A percentile compares a stretch with the other conserved stretches of the same genome.
phyloP scores from a whole-genome alignment of 2,113 vertebrate species.

The Ardeotis arabs region DNA sequence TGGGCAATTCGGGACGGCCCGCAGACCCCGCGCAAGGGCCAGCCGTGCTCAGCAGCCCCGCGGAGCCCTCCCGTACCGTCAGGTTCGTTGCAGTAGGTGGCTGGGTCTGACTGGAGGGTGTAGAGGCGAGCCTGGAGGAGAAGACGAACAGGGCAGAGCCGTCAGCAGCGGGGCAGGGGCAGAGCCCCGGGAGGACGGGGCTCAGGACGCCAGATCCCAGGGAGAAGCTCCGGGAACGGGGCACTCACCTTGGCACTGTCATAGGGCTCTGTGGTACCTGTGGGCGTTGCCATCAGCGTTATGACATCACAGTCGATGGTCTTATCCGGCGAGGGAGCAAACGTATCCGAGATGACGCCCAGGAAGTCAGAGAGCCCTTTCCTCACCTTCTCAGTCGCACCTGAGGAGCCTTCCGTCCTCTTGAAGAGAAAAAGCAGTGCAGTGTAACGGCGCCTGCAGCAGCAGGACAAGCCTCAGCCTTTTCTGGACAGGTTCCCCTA shows the following conservation, averaged over 20 bases:
- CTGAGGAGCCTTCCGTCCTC: conserved; percentile 90
- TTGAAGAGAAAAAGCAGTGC: neutral
- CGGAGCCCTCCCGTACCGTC: conserved; percentile 80
- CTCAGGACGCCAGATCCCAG: rapidly evolving
- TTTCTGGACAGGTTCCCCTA: rapidly evolving
- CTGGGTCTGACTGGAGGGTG: conserved; percentile 95
- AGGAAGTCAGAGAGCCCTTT: conserved; percentile 93
- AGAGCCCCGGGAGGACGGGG: neutral
- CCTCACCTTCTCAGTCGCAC: conserved; percentile 93
- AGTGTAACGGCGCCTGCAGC: neutral
- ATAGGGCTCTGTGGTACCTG: conserved; percentile 94
- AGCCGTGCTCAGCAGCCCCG: neutral
- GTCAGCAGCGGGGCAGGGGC: neutral
- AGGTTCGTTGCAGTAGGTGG: conserved; percentile 98
- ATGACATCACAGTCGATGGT: conserved; percentile 98
- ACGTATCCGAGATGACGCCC: conserved; percentile 95
- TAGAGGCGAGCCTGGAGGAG: conserved; percentile 93
- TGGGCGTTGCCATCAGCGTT: conserved; percentile 91
- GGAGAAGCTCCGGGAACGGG: rapidly evolving
- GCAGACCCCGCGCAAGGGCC: neutral
- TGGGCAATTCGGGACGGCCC: neutral
- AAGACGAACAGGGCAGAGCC: neutral
- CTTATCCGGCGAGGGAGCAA: conserved; percentile 94
- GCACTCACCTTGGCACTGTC: conserved; percentile 90
- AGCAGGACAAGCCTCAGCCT: neutral